These are phyloP conservation scores for Ligdia adustata DNA, from an alignment of 2,888 invertebrate genomes.

Conservation along the genomic window DNA sequence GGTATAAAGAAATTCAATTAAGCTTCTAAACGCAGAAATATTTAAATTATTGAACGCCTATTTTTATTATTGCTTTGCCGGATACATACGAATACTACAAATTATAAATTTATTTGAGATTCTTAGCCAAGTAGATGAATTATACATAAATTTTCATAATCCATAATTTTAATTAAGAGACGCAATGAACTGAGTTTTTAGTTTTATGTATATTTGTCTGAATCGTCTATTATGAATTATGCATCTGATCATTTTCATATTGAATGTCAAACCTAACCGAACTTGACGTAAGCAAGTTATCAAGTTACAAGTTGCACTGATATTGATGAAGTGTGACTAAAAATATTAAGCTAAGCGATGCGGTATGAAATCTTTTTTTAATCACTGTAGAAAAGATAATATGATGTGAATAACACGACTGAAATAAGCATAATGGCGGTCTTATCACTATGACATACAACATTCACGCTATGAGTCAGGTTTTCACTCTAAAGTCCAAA, in stretches of 20 bases:
- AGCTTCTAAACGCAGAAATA: constrained; percentile 1
- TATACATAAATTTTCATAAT: constrained; percentile 4
- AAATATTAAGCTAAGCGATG: no score
- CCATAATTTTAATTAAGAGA: background rate
- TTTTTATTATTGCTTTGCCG: background rate
- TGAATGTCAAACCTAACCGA: constrained; percentile 4
- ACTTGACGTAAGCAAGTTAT: no score
- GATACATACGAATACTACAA: background rate
- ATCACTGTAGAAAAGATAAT: no score
- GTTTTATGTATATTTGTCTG: constrained; percentile 1
- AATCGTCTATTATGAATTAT: background rate
- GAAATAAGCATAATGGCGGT: no score
- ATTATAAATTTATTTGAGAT: background rate
- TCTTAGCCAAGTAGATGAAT: background rate
- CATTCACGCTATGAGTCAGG: no score
- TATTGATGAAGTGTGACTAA: no score
- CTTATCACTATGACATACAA: no score
- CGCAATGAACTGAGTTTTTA: background rate
- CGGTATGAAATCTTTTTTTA: no score
- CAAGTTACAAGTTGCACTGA: no score
- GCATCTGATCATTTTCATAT: background rate
- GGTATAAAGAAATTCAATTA: no score
- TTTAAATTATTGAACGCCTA: background rate
- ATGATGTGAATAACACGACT: no score
- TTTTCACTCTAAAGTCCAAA: no score